Percentiles rank a stretch among this genome's conserved stretches.
These are phyloP conservation scores for Epizoanthus scotinus DNA, from an alignment of 92 coral and sea anemone species.

Conservation along the genomic window DNA sequence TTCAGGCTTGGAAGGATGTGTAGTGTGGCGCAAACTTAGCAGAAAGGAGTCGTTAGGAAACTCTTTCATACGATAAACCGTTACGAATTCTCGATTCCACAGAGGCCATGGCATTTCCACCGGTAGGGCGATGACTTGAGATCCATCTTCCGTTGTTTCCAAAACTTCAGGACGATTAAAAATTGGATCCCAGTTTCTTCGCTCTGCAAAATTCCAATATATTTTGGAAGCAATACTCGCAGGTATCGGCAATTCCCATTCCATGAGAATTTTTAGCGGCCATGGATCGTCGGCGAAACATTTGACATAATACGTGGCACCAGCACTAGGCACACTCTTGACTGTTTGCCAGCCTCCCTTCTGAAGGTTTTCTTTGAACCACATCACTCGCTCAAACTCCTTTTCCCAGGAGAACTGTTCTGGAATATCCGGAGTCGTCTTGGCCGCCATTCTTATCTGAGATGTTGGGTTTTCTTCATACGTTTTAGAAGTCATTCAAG, in stretches of 20 bases:
- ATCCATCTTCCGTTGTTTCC: not conserved
- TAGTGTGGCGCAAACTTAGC: not conserved
- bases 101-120: not conserved
- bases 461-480: too few species aligned
- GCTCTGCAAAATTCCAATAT: not conserved
- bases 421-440: not conserved
- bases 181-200: not conserved
- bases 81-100: not conserved
- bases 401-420: not conserved
- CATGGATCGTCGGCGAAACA: too few species aligned
- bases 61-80: not conserved
- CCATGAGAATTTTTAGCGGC: not conserved
- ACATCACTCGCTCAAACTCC: not conserved
- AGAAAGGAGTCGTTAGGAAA: not conserved
- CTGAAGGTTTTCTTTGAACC: not conserved
- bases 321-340: not conserved
- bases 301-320: not conserved
- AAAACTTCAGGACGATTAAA: not conserved
- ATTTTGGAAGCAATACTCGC: not conserved
- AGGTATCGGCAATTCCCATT: constrained; percentile 8
- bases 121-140: not conserved
- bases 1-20: constrained; percentile 8
- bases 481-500: too few species aligned
- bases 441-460: not conserved
- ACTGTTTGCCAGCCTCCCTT: constrained; percentile 6